Evolutionary conservation across 2,888 invertebrate species (phyloP), one percentile per base, ranked within the genome.

Genomic region (Leptopterna dolabrata): DNA sequence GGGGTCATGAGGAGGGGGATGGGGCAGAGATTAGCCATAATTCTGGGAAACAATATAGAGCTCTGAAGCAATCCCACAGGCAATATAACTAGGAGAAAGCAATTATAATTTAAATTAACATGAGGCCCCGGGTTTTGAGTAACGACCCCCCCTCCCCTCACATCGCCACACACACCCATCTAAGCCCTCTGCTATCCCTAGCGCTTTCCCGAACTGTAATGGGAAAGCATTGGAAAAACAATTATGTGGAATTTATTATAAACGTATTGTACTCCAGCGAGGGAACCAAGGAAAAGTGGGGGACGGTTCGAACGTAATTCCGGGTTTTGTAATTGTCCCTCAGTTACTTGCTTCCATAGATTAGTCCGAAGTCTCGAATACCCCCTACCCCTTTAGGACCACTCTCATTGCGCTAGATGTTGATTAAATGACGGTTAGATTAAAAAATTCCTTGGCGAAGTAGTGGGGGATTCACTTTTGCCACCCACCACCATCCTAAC

Each of bases 341-440:
- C 70, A 81, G 80, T 86, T 81, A 87, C 80, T 86, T 70, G 47
- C 70, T 36, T 76, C 45, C 43, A 29, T 45, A 81, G 87, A 87
- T 87, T 87, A 81, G 87, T 80, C 81, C 87, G 76, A 55, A 76
- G 82, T 71, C 36, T 1, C 76, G 41, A 73, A 7, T 71, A n/a
- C n/a, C n/a, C n/a, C 76, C 13, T 29, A 24, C 84, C 45, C 73
- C 51, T 19, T 19, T 27, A n/a, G 36, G n/a, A 41, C 80, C 70
- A n/a, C 87, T 70, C 81, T 85, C 76, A 85, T 85, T 80, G 87
- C 91, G 88, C 78, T 88, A 88, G 88, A 88, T 83, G 88, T 88
- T 89, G 89, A 89, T 89, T 89, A 89, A 88, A 89, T 88, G 89
- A 89, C 88, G 88, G 88, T 89, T 89, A 89, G 89, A 89, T 89